These are phyloP conservation scores for Heptranchias perlo DNA, from an alignment of 2,113 vertebrate genomes.

Conservation along the genomic window DNA sequence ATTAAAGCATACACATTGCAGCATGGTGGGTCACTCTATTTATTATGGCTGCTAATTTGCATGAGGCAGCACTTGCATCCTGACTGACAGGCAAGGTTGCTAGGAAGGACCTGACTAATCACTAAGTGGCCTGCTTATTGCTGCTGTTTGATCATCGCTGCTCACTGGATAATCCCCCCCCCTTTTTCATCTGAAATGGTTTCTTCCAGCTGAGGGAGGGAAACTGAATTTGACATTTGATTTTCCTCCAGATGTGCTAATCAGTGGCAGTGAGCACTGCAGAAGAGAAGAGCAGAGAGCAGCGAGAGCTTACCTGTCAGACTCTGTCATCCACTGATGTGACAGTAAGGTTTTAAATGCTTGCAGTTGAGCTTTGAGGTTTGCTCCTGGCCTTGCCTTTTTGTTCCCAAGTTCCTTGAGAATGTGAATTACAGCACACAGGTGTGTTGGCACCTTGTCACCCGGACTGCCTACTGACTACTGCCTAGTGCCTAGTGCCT, in stretches of 20 bases:
- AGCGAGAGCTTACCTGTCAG: conserved; percentile 26
- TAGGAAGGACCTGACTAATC: conserved; percentile 38
- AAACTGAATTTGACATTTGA: conserved; percentile 40
- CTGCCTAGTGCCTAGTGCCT: background rate
- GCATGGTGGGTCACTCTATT: conserved; percentile 14
- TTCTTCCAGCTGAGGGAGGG: conserved; percentile 36
- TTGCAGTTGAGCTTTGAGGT: conserved; percentile 19
- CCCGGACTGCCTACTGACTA: no score
- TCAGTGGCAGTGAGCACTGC: conserved; percentile 36
- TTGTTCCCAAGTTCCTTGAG: conserved; percentile 27
- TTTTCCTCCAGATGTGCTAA: conserved; percentile 40
- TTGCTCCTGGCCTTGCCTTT: conserved; percentile 5
- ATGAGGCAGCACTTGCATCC: conserved; percentile 17
- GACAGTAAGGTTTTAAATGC: conserved; percentile 26
- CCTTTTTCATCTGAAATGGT: conserved; percentile 30
- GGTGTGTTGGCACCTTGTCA: conserved; percentile 26
- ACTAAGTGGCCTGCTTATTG: conserved; percentile 54
- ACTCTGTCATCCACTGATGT: conserved; percentile 15
- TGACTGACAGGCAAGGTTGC: conserved; percentile 21
- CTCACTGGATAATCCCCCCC: conserved; percentile 41
- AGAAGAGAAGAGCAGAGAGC: conserved; percentile 33
- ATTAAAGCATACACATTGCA: conserved; percentile 8
- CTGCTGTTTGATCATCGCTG: conserved; percentile 49
- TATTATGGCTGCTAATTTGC: conserved; percentile 22
- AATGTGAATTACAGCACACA: conserved; percentile 34